Percentiles rank a stretch among this genome's conserved stretches.
phyloP scores from a whole-genome alignment of 2,888 invertebrate genomes.

The Mesorhabditis spiculigera region DNA sequence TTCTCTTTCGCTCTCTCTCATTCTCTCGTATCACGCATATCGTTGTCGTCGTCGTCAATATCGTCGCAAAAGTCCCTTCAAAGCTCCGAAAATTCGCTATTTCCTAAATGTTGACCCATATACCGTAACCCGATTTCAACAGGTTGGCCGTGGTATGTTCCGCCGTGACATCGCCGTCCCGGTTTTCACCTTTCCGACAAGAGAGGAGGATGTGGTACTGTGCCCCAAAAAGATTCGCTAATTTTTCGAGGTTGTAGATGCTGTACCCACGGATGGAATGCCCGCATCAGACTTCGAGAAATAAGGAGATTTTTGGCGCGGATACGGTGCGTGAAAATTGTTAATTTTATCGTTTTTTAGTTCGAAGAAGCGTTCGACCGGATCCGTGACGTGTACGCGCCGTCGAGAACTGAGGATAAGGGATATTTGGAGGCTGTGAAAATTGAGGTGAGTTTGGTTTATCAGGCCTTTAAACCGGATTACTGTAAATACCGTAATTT shows the following conservation, averaged over 20 bases:
- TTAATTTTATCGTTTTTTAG: neutral
- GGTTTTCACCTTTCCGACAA: neutral
- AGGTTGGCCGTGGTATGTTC: neutral
- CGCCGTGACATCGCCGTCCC: neutral
- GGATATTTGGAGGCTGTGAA: neutral
- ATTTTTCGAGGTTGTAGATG: neutral
- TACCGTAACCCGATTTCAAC: too few relatives aligned
- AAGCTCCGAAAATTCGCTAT: too few relatives aligned
- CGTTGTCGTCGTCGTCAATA: too few relatives aligned
- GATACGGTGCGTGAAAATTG: neutral
- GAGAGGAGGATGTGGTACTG: neutral
- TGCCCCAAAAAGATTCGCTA: neutral
- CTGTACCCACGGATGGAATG: neutral
- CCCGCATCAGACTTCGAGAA: neutral
- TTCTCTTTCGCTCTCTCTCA: too few relatives aligned
- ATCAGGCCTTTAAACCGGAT: neutral
- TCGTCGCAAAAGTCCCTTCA: too few relatives aligned
- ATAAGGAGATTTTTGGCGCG: neutral
- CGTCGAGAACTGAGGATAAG: neutral
- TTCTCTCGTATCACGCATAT: too few relatives aligned
- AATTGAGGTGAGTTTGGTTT: neutral
- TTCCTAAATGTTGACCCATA: too few relatives aligned
- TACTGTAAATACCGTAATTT: neutral
- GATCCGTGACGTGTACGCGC: neutral
- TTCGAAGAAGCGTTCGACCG: neutral